Evolutionary conservation across 2,797 vertebrate genomes (phyloP), one percentile per base, ranked within the genome.

Genomic region (Myotis myotis): DNA sequence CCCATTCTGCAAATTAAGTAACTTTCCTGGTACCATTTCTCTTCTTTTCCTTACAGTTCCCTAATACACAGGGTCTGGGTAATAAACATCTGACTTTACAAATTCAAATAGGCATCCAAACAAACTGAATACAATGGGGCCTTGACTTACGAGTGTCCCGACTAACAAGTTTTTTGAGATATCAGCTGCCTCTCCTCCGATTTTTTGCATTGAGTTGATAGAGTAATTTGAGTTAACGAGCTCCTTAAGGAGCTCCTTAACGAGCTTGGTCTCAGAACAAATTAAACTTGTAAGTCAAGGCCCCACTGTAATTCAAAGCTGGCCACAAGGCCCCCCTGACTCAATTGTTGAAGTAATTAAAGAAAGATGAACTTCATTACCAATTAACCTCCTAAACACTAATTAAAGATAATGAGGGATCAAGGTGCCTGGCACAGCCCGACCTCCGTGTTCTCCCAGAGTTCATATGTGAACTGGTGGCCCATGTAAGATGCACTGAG

Each of bases 401-500:
- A 98, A 98, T 98, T 98, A 98, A 96, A 13, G 64, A 98, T 98
- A 98, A 98, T 98, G 97, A 98, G 98, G 92, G 98, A 97, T 98
- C 97, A 96, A 86, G 16, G 95, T 96, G 97, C 96, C 97, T 97
- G 95, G 96, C 96, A 95, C 41, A 93, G 95, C 47, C 96, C 97
- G 98, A 98, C 97, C 98, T 97, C 97, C 55, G 94, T 55, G 94
- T 89, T 97, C 96, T 97, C 94, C 91, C 70, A 0, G 64, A 92
- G 97, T 83, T 97, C 90, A 75, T 83, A 97, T 96, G 98, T 95
- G 97, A 96, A 93, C 95, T 95, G 95, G 93, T 85, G 86, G 89
- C 93, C 97, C 93, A 81, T 72, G 84, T 51, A 62, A 79, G 74
- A 87, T 95, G 76, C 87, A 88, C 23, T 82, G 93, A 94, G 91